Evolutionary conservation across 2,113 vertebrate species (phyloP).

Genomic region (Orthonyx spaldingii): DNA sequence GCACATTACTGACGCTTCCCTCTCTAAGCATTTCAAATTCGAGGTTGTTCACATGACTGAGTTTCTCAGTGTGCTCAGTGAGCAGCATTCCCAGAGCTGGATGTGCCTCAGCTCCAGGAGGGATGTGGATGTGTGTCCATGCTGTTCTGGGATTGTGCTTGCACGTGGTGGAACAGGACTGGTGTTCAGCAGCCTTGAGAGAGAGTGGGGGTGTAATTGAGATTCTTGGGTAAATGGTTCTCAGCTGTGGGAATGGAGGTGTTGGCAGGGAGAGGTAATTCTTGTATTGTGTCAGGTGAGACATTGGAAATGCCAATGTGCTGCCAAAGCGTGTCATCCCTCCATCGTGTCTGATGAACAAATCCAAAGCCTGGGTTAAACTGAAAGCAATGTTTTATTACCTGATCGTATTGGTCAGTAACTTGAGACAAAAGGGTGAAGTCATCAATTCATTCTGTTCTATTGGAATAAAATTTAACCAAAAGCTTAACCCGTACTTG

Average conservation of each 20-base stretch:
- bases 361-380: background rate
- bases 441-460: background rate
- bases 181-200: background rate
- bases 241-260: background rate
- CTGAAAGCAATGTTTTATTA: background rate
- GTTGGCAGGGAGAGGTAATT: background rate
- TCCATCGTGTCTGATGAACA: background rate
- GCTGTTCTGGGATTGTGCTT: background rate
- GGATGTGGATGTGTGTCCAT: background rate
- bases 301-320: background rate
- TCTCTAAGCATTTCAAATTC: background rate
- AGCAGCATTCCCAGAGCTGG: background rate
- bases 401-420: background rate
- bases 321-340: background rate
- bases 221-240: background rate
- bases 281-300: background rate
- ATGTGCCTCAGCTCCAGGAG: background rate
- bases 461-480: background rate
- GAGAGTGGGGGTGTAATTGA: background rate
- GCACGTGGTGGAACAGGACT: background rate
- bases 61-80: background rate
- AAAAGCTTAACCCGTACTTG: background rate
- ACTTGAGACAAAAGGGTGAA: background rate
- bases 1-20: background rate
- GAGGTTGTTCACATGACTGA: background rate